Evolutionary conservation across 2,113 vertebrate genomes (phyloP).

Genomic region (Axis porcinus): DNA sequence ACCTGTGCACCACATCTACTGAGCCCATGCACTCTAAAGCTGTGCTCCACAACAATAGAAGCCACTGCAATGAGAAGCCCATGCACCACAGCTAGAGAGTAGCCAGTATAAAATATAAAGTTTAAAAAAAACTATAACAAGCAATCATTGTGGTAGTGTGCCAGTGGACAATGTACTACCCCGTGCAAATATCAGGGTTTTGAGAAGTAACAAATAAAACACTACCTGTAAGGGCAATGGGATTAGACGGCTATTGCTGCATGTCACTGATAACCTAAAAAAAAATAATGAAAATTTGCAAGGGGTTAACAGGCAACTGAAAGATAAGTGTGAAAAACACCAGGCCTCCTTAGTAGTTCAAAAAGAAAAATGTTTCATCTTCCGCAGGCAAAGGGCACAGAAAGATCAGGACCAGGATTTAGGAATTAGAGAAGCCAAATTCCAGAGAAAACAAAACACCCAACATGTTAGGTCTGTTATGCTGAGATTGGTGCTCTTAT

Average conservation of each 20-base stretch:
- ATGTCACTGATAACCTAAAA: not conserved
- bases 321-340: not conserved
- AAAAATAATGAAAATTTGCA: not conserved
- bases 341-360: not conserved
- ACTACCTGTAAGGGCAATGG: not conserved
- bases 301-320: not conserved
- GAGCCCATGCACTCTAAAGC: not conserved
- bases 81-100: not conserved
- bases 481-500: not conserved
- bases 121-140: not conserved
- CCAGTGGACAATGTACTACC: not conserved
- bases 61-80: not conserved
- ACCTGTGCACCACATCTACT: not conserved
- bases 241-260: not conserved
- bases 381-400: not conserved
- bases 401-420: not conserved
- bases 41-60: not conserved
- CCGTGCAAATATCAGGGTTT: not conserved
- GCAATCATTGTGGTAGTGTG: not conserved
- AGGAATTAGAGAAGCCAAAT: not conserved
- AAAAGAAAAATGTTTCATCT: not conserved
- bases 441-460: not conserved
- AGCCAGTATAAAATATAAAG: not conserved
- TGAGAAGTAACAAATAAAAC: not conserved
- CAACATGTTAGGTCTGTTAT: not conserved